Evolutionary conservation across 2,797 vertebrate species (phyloP).

Genomic region (Acanthurus leucopareius): DNA sequence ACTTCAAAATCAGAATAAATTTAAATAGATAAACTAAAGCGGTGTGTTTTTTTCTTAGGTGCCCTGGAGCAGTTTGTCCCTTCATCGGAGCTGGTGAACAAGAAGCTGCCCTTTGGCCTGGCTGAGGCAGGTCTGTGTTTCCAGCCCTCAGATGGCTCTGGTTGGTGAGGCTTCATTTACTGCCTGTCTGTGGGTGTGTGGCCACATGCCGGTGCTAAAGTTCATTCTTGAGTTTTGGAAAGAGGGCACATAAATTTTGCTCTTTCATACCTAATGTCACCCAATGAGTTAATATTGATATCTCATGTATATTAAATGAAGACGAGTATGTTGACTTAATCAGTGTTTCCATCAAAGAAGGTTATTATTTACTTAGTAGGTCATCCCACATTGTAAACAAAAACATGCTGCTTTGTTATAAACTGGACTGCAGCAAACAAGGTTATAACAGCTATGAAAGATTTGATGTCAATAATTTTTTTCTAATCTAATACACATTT

Average conservation of each 20-base stretch:
- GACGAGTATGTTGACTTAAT: too few relatives aligned
- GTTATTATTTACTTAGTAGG: too few relatives aligned
- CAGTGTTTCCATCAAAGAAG: too few relatives aligned
- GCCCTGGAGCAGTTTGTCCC: conserved; percentile 88
- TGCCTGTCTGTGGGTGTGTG: not conserved
- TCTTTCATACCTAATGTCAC: too few relatives aligned
- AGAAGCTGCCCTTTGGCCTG: conserved; percentile 92
- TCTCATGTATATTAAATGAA: too few relatives aligned
- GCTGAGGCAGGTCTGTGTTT: conserved; percentile 93
- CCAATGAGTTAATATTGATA: too few relatives aligned
- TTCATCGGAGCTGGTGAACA: conserved; percentile 90
- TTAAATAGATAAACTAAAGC: not conserved
- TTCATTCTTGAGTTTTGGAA: not conserved
- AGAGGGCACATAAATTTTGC: too few relatives aligned
- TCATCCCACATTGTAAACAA: not conserved
- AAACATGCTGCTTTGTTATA: not conserved
- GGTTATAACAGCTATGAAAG: not conserved
- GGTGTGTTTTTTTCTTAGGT: conserved; percentile 80
- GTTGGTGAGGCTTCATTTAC: conserved; percentile 79
- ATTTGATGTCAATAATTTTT: not conserved
- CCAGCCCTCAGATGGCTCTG: conserved; percentile 74
- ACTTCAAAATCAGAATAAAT: not conserved
- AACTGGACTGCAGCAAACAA: too few relatives aligned
- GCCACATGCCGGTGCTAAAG: not conserved
- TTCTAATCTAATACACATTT: not conserved